Conservation (phyloP, 2,113 vertebrate species). For the Cisticola juncidis region DNA sequence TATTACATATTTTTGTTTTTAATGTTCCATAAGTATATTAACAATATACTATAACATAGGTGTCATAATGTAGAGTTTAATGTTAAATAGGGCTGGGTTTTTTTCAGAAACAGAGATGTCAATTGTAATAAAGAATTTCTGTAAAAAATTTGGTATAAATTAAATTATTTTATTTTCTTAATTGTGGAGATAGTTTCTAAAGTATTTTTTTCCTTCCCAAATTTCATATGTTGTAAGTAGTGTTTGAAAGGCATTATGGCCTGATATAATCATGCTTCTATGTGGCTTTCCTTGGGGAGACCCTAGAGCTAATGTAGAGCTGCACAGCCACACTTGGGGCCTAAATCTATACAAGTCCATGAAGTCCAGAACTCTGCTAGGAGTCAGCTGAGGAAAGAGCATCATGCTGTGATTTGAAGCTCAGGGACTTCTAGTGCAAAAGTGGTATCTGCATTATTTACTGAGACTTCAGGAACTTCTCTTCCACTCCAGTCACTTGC, state of each 20-base stretch:
- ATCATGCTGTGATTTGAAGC: background rate
- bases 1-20: background rate
- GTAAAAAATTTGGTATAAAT: background rate
- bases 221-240: background rate
- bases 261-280: background rate
- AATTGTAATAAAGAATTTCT: background rate
- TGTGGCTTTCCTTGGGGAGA: background rate
- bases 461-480: background rate
- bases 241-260: background rate
- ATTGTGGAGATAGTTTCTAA: background rate
- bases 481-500: background rate
- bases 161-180: background rate
- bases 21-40: background rate
- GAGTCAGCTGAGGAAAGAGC: background rate
- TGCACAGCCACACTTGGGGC: background rate
- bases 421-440: background rate
- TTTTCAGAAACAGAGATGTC: background rate
- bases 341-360: background rate
- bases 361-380: background rate
- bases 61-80: background rate
- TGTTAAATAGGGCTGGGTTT: rapidly evolving
- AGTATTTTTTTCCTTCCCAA: background rate
- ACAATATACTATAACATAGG: background rate
- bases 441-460: background rate
- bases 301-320: background rate